Conservation (phyloP, 2,888 invertebrate species). For the Ceriagrion tenellum region DNA sequence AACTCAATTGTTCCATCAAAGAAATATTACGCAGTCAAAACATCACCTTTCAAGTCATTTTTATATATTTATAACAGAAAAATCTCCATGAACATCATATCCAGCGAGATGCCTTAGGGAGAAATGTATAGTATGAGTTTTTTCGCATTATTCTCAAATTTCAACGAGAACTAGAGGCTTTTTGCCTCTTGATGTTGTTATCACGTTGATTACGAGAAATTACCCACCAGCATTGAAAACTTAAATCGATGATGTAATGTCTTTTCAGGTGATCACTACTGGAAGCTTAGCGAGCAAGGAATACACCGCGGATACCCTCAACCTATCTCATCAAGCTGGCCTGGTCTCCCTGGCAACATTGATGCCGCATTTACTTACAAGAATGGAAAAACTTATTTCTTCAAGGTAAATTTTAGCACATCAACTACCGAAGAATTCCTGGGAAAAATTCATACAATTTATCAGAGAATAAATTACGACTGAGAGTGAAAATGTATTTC, state of each 20-base stretch:
- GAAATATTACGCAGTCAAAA: no score
- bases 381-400: constrained; percentile 98
- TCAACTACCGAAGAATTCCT: neutral
- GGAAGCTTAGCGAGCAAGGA: constrained; percentile 91
- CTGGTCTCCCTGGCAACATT: constrained; percentile 90
- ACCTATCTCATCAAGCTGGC: constrained; percentile 90
- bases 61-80: no score
- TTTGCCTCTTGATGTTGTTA: neutral
- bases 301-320: constrained; percentile 93
- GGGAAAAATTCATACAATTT: neutral
- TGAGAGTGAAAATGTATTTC: neutral
- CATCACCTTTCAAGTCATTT: no score
- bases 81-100: no score
- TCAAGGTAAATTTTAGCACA: constrained; percentile 84
- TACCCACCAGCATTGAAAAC: no score
- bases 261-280: constrained; percentile 88
- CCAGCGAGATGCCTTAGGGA: no score
- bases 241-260: neutral
- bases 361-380: constrained; percentile 96
- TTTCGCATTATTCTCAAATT: neutral
- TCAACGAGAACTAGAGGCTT: neutral
- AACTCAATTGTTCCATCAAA: no score
- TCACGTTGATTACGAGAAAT: no score
- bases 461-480: neutral
- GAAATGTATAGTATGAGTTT: neutral